Conservation (phyloP, 2,888 invertebrate species). For the Oeneis ivallda region DNA sequence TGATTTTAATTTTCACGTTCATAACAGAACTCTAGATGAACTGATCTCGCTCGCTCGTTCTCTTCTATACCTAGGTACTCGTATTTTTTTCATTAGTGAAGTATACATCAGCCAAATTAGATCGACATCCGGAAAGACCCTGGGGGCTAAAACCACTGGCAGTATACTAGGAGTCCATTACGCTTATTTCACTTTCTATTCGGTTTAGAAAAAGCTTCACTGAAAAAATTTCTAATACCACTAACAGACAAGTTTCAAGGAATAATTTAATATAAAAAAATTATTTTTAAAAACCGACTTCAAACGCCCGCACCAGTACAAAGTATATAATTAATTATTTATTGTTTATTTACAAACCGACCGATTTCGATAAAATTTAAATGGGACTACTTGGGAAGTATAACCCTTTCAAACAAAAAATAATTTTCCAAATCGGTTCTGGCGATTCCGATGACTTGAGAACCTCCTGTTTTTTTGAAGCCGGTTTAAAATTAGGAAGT, state of each 20-base stretch:
- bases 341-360: too few relatives aligned
- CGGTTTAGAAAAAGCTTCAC: background rate
- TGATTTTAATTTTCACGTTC: constrained; percentile 8
- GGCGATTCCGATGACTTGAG: too few relatives aligned
- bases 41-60: background rate
- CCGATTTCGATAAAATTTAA: too few relatives aligned
- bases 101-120: constrained; percentile 24
- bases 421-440: too few relatives aligned
- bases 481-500: too few relatives aligned
- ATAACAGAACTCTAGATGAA: constrained; percentile 17
- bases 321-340: too few relatives aligned
- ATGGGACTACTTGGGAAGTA: too few relatives aligned
- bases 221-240: background rate
- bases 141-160: constrained; percentile 8
- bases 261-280: too few relatives aligned
- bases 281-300: too few relatives aligned
- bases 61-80: background rate
- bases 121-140: constrained; percentile 13
- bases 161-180: background rate
- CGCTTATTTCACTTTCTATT: constrained; percentile 4
- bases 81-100: constrained; percentile 15
- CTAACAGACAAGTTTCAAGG: background rate
- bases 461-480: too few relatives aligned
- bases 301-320: too few relatives aligned
- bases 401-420: too few relatives aligned